Conservation (phyloP, 2,113 vertebrate genomes). For the Martes martes region DNA sequence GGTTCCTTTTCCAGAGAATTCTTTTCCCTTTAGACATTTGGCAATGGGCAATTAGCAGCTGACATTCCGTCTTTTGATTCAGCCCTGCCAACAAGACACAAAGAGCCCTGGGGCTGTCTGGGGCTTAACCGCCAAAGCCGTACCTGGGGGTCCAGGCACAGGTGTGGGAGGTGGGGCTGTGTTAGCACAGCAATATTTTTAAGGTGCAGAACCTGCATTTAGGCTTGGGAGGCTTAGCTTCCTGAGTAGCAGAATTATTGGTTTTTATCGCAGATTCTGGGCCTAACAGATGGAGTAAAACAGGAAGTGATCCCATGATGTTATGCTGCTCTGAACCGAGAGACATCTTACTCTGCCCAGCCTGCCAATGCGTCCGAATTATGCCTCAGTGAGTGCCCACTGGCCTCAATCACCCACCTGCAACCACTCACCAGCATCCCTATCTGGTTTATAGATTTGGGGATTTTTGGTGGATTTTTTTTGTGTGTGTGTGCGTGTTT, state of each 20-base stretch:
- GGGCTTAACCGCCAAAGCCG: neutral
- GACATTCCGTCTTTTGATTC: neutral
- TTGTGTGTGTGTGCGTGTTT: neutral
- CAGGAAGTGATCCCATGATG: neutral
- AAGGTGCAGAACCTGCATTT: neutral
- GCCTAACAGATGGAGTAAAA: neutral
- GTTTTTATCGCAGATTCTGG: neutral
- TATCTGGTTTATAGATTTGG: neutral
- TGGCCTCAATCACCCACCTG: neutral
- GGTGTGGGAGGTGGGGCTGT: fast-evolving
- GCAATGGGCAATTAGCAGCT: neutral
- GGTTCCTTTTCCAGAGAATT: neutral
- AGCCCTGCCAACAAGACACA: neutral
- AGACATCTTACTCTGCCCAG: neutral
- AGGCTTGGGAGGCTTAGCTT: neutral
- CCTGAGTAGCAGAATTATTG: neutral
- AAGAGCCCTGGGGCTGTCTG: neutral
- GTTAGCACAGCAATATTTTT: neutral
- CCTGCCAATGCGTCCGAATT: neutral
- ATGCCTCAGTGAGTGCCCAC: neutral
- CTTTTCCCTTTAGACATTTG: neutral
- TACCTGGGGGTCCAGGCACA: neutral
- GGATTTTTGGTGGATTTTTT: too few relatives aligned
- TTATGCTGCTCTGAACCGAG: neutral
- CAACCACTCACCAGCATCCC: neutral